These are phyloP conservation scores for Hydractinia echinata DNA, from an alignment of 30 jellyfish, hydroid and myxozoan genomes.

Conservation along the genomic window DNA sequence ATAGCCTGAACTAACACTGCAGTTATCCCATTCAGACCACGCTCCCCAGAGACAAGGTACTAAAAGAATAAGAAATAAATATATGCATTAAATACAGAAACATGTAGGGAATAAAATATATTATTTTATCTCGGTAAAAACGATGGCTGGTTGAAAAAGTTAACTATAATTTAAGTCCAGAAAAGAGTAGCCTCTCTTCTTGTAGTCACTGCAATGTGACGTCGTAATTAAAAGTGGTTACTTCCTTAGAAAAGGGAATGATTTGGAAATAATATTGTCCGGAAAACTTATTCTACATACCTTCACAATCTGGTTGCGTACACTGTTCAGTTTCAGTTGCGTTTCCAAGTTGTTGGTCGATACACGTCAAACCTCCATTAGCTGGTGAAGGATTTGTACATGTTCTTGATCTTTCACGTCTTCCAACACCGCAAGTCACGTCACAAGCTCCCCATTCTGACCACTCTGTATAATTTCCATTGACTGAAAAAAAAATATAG, in stretches of 20 bases:
- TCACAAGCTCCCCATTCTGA: slow-evolving; percentile 64
- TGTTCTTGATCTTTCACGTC: slow-evolving; percentile 52
- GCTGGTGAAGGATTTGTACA: slow-evolving; percentile 93
- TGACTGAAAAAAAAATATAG: background rate
- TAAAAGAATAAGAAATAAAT: background rate
- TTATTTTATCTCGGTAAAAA: too few relatives aligned
- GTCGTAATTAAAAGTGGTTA: too few relatives aligned
- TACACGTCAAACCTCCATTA: slow-evolving; percentile 78
- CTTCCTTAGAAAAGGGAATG: background rate
- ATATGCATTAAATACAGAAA: too few relatives aligned
- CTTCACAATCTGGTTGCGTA: slow-evolving; percentile 17
- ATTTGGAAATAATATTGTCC: background rate
- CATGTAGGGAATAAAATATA: too few relatives aligned
- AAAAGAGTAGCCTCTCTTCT: too few relatives aligned
- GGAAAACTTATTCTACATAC: background rate
- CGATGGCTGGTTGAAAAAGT: too few relatives aligned
- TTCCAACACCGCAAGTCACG: slow-evolving; percentile 67
- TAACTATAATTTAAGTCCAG: too few relatives aligned
- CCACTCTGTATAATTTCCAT: slow-evolving; percentile 92
- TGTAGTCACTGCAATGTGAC: too few relatives aligned
- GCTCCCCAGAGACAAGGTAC: slow-evolving; percentile 29
- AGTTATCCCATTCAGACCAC: slow-evolving; percentile 68
- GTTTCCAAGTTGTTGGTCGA: slow-evolving; percentile 48
- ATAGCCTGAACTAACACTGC: slow-evolving; percentile 69
- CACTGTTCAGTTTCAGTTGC: slow-evolving; percentile 57